Percentiles rank a stretch among this genome's conserved stretches.
phyloP scores from a whole-genome alignment of 2,888 invertebrate species.

The Congeria kusceri region DNA sequence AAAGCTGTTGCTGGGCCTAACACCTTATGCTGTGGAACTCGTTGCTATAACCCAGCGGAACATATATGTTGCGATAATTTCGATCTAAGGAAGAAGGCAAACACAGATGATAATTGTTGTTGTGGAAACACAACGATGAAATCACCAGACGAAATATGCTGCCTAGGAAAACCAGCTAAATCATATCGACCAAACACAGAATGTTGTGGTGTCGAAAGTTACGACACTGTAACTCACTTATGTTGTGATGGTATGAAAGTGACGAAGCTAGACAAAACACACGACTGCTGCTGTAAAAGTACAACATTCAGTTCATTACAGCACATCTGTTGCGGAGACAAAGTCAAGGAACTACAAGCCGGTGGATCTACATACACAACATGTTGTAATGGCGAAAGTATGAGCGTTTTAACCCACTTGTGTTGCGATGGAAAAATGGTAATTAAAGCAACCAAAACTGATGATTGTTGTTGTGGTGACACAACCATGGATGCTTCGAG shows the following conservation, averaged over 20 bases:
- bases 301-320: not conserved
- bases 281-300: constrained; percentile 40
- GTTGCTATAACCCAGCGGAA: constrained; percentile 16
- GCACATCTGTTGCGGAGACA: constrained; percentile 9
- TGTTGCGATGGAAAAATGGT: constrained; percentile 33
- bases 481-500: constrained; percentile 19
- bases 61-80: constrained; percentile 28
- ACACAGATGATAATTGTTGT: constrained; percentile 27
- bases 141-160: constrained; percentile 35
- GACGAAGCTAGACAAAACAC: not conserved
- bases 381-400: constrained; percentile 33
- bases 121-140: constrained; percentile 39
- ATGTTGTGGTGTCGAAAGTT: constrained; percentile 37
- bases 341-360: constrained; percentile 5
- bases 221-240: constrained; percentile 26
- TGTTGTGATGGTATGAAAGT: constrained; percentile 32
- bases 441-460: not conserved
- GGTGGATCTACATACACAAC: constrained; percentile 9
- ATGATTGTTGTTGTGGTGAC: constrained; percentile 41
- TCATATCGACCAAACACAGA: constrained; percentile 28
- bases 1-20: constrained; percentile 11
- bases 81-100: constrained; percentile 12
- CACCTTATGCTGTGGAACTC: constrained; percentile 26
- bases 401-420: constrained; percentile 12
- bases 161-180: constrained; percentile 14